Base-by-base conservation (phyloP, 2,113 vertebrate species). In the Bettongia penicillata region DNA sequence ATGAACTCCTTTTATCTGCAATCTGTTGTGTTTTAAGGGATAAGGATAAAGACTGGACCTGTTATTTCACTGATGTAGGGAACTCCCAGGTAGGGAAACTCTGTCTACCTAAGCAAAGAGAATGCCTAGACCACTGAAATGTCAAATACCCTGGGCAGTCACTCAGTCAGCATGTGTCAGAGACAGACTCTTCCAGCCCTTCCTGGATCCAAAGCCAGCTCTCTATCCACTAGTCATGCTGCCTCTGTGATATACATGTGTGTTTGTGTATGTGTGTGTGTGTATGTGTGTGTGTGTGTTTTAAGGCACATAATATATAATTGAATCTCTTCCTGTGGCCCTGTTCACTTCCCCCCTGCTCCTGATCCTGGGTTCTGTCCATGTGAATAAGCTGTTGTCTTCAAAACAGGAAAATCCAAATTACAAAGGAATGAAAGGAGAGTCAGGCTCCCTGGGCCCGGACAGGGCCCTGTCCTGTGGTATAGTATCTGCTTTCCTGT, bases 401-500 rank as follows among this genome's bases (percentile, higher is more conserved):
- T 98, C 94, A 98, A 98, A 98, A 98, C 98, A 99, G 99, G 98
- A 96, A 90, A 95, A 92, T 43, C 50, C 47, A 92, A 97, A 94
- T 93, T 50, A 55, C 94, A 89, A 97, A 98, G 97, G 97, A 97
- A 96, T 92, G 94, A 93, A 94, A 98, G 98, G 98, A 97, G 97
- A 98, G 0, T 95, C 98, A 91, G 98, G 98, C 98, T 97, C 98
- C 91, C 94, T 96, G 51, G 98, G 98, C 98, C 98, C 98, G 93
- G 98, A 96, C 0, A 93, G 96, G 97, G 96, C 91, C 98, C 97
- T 99, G 99, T 98, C 98, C 99, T 97, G 97, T 97, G 99, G 99
- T 99, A 99, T 51, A 94, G 98, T 98, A 99, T 97, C 98, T 98
- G 97, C 94, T 96, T 77, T 91, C 96, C 93, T 97, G 93, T 3